Percentiles rank a stretch among this genome's conserved stretches.
Evolutionary conservation across 2,797 vertebrate genomes (phyloP).

Genomic region (Eospalax fontanierii): DNA sequence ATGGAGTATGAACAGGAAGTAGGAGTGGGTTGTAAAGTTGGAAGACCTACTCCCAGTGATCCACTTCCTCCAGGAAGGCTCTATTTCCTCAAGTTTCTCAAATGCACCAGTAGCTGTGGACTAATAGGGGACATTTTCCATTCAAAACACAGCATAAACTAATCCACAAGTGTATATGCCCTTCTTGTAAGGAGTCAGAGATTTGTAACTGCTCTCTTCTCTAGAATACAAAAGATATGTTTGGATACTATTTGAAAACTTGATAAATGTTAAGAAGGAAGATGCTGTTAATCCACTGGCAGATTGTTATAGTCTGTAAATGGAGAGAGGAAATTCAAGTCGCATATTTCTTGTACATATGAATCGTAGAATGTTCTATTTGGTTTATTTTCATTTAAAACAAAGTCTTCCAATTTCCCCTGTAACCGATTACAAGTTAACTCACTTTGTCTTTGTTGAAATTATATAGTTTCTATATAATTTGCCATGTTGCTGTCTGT

Average conservation of each 20-base stretch:
- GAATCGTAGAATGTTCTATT: not conserved
- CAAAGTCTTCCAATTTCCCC: not conserved
- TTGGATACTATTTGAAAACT: slow-evolving; percentile 8
- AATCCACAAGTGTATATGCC: not conserved
- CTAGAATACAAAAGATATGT: slow-evolving; percentile 12
- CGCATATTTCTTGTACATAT: not conserved
- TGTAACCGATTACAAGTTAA: slow-evolving; percentile 33
- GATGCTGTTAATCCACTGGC: slow-evolving; percentile 14
- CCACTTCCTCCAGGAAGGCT: not conserved
- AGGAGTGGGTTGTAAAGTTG: not conserved
- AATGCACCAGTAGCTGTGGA: not conserved
- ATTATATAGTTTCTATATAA: not conserved
- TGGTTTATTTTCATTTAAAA: slow-evolving; percentile 53
- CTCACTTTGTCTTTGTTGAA: not conserved
- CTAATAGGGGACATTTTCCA: not conserved
- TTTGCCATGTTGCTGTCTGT: slow-evolving; percentile 6
- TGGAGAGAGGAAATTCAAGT: not conserved
- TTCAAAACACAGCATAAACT: not conserved
- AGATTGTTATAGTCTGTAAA: slow-evolving; percentile 58
- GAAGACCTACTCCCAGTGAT: not conserved
- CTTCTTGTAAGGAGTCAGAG: not conserved
- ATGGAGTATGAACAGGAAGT: not conserved
- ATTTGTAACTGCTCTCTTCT: not conserved
- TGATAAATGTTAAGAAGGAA: slow-evolving; percentile 40
- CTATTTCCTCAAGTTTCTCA: not conserved